These are phyloP conservation scores for Diplodus puntazzo DNA, from an alignment of 2,797 vertebrate genomes.

Conservation along the genomic window DNA sequence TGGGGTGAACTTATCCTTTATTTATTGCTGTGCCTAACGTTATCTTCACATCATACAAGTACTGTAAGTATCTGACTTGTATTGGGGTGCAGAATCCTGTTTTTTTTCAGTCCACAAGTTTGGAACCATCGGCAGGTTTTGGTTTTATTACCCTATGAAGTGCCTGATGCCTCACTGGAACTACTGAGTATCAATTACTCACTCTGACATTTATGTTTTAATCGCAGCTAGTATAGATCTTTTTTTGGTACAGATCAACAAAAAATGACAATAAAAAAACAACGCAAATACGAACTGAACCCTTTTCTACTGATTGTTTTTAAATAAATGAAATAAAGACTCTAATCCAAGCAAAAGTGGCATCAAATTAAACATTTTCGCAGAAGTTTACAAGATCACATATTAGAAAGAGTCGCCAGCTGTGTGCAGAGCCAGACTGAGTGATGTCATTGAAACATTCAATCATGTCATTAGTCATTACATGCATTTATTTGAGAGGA, in stretches of 20 bases:
- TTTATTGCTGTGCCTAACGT: neutral
- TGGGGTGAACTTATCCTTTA: no score
- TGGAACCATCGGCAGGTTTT: no score
- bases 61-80: no score
- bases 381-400: slow-evolving; percentile 1
- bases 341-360: neutral
- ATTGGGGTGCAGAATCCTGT: neutral
- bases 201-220: neutral
- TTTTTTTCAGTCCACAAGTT: neutral
- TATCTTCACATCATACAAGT: no score
- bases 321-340: neutral
- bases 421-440: neutral
- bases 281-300: no score
- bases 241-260: neutral
- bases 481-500: slow-evolving; percentile 90
- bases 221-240: neutral
- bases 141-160: no score
- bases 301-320: neutral
- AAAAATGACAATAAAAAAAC: neutral
- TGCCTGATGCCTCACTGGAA: neutral
- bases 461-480: slow-evolving; percentile 78
- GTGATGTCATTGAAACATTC: slow-evolving; percentile 60
- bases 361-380: neutral
- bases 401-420: neutral
- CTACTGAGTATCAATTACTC: neutral